Evolutionary conservation across 2,888 invertebrate genomes (phyloP), one percentile per base, ranked within the genome.

Genomic region (Azorinus chamasolen): DNA sequence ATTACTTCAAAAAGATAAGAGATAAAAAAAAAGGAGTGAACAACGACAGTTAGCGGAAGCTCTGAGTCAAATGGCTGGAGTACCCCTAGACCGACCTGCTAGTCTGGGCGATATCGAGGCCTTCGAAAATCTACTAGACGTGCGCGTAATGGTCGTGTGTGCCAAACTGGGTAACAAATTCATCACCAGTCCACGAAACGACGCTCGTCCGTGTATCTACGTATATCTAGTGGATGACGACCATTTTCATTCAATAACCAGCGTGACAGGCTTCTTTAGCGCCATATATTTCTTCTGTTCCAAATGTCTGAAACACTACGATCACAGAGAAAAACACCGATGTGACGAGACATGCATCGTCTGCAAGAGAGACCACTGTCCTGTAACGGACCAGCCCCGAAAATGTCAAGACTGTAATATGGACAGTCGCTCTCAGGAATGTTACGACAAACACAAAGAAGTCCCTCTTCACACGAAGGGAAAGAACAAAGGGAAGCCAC

Each of bases 221-320:
- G 27, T 76, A 8, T 76, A 76, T 32, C 39, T 63, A 14, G 53
- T 66, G 39, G 62, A 65, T 24, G n/a, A n/a, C n/a, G n/a, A n/a
- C n/a, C n/a, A n/a, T n/a, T n/a, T n/a, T n/a, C n/a, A n/a, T n/a
- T n/a, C 57, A 24, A 53, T 71, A 4, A 61, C 20, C n/a, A 48
- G 27, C 16, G 53, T 64, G 16, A 51, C 62, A 2, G 66, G 55
- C n/a, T 68, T 68, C 51, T 74, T 74, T 41, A 57, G 37, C 24
- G 54, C 48, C n/a, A 37, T 16, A 32, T 57, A 57, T 39, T n/a
- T n/a, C n/a, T 70, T 70, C 25, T 70, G 69, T 24, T 10, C 24
- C 18, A 22, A 32, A 10, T 62, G 48, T 48, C 41, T 61, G 8
- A 45, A 62, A 46, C 69, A 39, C n/a, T n/a, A n/a, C n/a, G n/a